Conservation (phyloP, 2,797 vertebrate genomes). For the Saxicola maurus region DNA sequence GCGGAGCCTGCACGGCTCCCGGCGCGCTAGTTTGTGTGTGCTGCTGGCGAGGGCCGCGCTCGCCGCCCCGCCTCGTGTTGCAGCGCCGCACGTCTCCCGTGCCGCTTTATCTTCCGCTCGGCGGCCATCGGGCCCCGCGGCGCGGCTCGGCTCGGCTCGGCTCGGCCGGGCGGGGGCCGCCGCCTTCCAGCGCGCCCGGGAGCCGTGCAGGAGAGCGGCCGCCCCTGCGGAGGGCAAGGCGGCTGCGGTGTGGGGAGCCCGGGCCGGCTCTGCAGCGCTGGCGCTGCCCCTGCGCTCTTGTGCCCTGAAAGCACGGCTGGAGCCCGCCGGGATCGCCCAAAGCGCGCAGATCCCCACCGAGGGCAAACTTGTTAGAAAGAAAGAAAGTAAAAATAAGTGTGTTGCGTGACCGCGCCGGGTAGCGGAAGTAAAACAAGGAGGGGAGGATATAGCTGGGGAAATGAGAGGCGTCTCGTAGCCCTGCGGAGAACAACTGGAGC, state of each 20-base stretch:
- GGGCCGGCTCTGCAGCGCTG: no score
- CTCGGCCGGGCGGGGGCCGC: not conserved
- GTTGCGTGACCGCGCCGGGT: not conserved
- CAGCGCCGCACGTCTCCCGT: constrained; percentile 3
- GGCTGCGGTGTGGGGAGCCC: no score
- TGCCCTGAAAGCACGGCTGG: not conserved
- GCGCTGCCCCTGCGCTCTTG: fast-evolving
- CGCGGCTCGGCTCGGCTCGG: not conserved
- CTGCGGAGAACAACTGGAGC: not conserved
- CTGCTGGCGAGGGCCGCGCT: not conserved
- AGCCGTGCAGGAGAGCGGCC: no score
- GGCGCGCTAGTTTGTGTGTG: not conserved
- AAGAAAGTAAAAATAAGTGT: not conserved
- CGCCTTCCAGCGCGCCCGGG: not conserved
- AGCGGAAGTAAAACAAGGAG: not conserved
- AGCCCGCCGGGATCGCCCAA: not conserved
- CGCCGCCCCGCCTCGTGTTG: constrained; percentile 27
- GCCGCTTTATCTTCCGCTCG: not conserved
- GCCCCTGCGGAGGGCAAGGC: not conserved
- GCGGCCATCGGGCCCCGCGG: constrained; percentile 54
- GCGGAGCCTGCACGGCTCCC: not conserved
- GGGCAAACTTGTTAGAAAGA: not conserved
- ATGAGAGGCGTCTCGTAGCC: not conserved
- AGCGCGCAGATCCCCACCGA: not conserved
- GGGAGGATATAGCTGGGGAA: not conserved